These are phyloP conservation scores for Actinostola sp. DNA, from an alignment of 92 coral and sea anemone species.

Conservation along the genomic window DNA sequence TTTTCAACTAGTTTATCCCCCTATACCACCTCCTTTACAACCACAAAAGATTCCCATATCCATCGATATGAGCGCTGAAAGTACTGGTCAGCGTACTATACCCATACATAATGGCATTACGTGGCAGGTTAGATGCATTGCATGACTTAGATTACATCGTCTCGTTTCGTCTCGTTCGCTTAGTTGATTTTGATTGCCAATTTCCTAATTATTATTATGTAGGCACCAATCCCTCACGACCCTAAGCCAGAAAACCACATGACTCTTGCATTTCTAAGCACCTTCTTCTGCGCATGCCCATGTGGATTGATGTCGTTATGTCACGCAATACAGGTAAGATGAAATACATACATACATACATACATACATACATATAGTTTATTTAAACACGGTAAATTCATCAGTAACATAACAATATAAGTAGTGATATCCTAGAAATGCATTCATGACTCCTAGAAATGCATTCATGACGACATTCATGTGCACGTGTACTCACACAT, in stretches of 20 bases:
- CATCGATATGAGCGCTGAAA: not conserved
- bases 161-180: not conserved
- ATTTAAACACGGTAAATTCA: no score
- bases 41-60: slow-evolving; percentile 10
- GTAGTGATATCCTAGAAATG: no score
- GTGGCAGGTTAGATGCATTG: slow-evolving; percentile 10
- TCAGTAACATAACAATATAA: no score
- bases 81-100: slow-evolving; percentile 1
- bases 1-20: slow-evolving; percentile 5
- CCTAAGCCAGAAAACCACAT: slow-evolving; percentile 57
- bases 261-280: slow-evolving; percentile 38
- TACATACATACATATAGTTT: no score
- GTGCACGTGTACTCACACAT: no score
- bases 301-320: slow-evolving; percentile 65
- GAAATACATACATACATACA: no score
- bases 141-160: not conserved
- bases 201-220: slow-evolving; percentile 1
- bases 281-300: slow-evolving; percentile 65
- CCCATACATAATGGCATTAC: not conserved
- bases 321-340: slow-evolving; percentile 61
- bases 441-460: no score
- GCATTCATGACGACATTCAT: no score
- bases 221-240: slow-evolving; percentile 21
- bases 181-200: no score
- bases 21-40: not conserved